Conservation (phyloP, 2,113 vertebrate species). For the Pachypanchax playfairii region DNA sequence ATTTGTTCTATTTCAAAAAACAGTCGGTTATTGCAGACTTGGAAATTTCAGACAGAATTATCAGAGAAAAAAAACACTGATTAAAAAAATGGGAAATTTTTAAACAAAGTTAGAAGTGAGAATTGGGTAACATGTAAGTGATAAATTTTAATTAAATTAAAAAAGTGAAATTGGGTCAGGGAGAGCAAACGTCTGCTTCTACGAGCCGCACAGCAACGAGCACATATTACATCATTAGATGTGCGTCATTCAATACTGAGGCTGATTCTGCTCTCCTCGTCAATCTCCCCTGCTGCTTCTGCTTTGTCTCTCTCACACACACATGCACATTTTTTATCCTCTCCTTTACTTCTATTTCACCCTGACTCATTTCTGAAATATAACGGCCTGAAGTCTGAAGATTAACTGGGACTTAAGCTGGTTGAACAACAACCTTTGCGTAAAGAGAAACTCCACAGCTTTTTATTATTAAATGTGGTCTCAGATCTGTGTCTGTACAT, state of each 20-base stretch:
- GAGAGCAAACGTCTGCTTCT: background rate
- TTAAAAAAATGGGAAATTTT: background rate
- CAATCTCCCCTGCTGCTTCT: constrained; percentile 17
- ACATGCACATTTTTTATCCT: background rate
- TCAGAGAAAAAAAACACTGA: too few relatives aligned
- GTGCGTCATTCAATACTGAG: constrained; percentile 40
- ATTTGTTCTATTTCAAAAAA: background rate
- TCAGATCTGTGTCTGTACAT: too few relatives aligned
- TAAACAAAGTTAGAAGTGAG: background rate
- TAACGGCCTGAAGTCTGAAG: too few relatives aligned
- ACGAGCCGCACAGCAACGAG: constrained; percentile 17
- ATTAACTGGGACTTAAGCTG: constrained; percentile 8
- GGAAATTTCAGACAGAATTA: background rate
- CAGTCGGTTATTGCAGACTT: background rate
- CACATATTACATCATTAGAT: constrained; percentile 62
- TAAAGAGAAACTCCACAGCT: background rate
- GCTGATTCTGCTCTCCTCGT: constrained; percentile 36
- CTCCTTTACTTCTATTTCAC: background rate
- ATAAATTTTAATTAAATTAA: too few relatives aligned
- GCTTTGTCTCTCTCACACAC: constrained; percentile 23
- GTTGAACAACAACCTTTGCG: background rate
- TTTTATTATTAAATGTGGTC: constrained; percentile 20
- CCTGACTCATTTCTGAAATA: background rate
- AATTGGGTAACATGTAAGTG: too few relatives aligned
- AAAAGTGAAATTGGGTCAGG: too few relatives aligned